A percentile compares a stretch with the other conserved stretches of the same genome.
These are phyloP conservation scores for Pediacus dermestoides DNA, from an alignment of 2,888 invertebrate genomes.

Conservation along the genomic window DNA sequence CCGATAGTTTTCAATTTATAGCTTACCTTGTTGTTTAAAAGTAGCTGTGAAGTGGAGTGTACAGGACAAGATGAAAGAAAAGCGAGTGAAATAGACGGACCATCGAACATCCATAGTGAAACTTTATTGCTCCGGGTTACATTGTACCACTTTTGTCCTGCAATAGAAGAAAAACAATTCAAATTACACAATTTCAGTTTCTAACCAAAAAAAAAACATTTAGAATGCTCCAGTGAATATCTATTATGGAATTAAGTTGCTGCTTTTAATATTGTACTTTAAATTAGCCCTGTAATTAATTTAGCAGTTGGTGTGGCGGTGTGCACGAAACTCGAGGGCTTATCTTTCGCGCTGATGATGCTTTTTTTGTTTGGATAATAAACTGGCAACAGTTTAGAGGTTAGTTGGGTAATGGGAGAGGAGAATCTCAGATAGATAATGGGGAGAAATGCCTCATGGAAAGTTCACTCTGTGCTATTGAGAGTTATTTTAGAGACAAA, in stretches of 20 bases:
- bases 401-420: no score
- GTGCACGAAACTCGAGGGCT: no score
- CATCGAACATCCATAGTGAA: constrained; percentile 48
- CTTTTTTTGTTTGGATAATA: no score
- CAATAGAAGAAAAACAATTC: constrained; percentile 35
- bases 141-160: constrained; percentile 43
- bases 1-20: constrained; percentile 6
- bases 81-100: constrained; percentile 41
- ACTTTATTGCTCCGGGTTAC: constrained; percentile 43
- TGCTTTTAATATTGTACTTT: constrained; percentile 16
- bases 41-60: constrained; percentile 43
- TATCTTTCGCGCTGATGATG: no score
- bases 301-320: no score
- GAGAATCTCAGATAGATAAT: no score
- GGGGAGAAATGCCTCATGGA: no score
- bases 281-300: constrained; percentile 1
- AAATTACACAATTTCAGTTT: no score
- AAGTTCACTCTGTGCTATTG: no score
- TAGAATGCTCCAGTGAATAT: constrained; percentile 27
- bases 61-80: constrained; percentile 41
- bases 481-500: no score
- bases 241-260: constrained; percentile 29
- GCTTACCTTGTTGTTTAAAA: constrained; percentile 46
- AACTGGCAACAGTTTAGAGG: no score
- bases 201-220: constrained; percentile 30